phyloP scores from a whole-genome alignment of 2,797 vertebrate species.

The Schizopygopsis malacanthus region DNA sequence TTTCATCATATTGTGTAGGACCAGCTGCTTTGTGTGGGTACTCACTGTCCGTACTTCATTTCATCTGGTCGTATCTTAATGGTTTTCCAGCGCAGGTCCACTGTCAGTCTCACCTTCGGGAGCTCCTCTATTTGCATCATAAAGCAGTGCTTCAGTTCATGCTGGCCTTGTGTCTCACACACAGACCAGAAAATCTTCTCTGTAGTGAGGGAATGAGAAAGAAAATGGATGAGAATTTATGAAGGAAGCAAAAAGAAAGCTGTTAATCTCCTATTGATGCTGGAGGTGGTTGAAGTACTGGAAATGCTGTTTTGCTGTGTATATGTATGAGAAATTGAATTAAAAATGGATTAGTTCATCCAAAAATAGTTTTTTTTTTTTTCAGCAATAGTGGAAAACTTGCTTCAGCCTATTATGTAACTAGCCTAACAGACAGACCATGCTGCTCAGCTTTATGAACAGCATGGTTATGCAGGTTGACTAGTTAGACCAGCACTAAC shows the following conservation, averaged over 20 bases:
- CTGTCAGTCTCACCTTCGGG: constrained; percentile 23
- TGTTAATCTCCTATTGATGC: neutral
- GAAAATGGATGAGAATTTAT: neutral
- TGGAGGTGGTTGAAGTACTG: neutral
- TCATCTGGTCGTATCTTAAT: constrained; percentile 24
- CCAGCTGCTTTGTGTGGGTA: constrained; percentile 4
- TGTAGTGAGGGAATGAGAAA: neutral
- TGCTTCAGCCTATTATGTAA: neutral
- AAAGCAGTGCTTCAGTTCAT: constrained; percentile 27
- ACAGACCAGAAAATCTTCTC: constrained; percentile 20
- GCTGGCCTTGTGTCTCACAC: constrained; percentile 19
- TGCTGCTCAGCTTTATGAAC: neutral
- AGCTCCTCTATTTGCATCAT: constrained; percentile 38
- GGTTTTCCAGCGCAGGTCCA: constrained; percentile 35
- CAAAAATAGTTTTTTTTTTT: neutral
- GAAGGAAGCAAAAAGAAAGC: neutral
- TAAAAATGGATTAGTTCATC: neutral
- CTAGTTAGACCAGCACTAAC: neutral
- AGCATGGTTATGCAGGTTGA: neutral
- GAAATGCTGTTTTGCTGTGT: neutral
- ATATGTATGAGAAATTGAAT: constrained; percentile 1
- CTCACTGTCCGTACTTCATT: constrained; percentile 24
- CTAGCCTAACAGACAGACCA: neutral
- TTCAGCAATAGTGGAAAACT: neutral
- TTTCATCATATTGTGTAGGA: constrained; percentile 12